A percentile compares a stretch with the other conserved stretches of the same genome.
Evolutionary conservation across 1,140 invertebrate genomes (phyloP).

Genomic region (Luehdorfia chinensis): DNA sequence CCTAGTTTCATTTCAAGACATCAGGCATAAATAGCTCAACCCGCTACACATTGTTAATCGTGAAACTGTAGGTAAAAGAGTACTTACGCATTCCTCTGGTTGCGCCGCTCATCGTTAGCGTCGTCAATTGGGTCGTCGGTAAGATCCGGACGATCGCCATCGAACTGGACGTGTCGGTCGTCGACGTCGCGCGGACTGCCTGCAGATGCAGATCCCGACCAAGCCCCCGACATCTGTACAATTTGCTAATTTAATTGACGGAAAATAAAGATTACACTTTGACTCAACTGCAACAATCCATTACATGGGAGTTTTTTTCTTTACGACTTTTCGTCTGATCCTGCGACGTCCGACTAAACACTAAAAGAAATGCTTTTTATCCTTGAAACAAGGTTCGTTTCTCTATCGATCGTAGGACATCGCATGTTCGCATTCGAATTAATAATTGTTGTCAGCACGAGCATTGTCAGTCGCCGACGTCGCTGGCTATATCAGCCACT

Average conservation of each 20-base stretch:
- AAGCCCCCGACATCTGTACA: conserved; percentile 24
- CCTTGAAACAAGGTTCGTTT: conserved; percentile 20
- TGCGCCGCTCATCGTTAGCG: conserved; percentile 38
- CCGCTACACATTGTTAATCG: too few relatives aligned
- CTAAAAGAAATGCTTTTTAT: conserved; percentile 7
- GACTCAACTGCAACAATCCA: too few relatives aligned
- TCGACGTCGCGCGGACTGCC: conserved; percentile 27
- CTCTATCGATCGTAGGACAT: conserved; percentile 26
- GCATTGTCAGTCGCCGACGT: conserved; percentile 4
- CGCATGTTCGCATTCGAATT: conserved; percentile 15
- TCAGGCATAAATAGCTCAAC: too few relatives aligned
- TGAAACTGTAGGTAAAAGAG: neutral
- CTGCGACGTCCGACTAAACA: neutral
- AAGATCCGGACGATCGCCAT: conserved; percentile 22
- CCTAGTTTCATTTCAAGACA: too few relatives aligned
- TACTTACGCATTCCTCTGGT: conserved; percentile 44
- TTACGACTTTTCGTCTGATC: neutral
- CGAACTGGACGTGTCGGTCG: conserved; percentile 50
- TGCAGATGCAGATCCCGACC: conserved; percentile 22
- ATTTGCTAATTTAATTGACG: too few relatives aligned
- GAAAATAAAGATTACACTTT: too few relatives aligned
- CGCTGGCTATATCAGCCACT: neutral
- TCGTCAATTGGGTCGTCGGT: conserved; percentile 27
- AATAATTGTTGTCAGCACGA: conserved; percentile 7
- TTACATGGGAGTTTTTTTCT: neutral